Evolutionary conservation across 1,140 invertebrate genomes (phyloP).

Genomic region (Calosoma granatense): DNA sequence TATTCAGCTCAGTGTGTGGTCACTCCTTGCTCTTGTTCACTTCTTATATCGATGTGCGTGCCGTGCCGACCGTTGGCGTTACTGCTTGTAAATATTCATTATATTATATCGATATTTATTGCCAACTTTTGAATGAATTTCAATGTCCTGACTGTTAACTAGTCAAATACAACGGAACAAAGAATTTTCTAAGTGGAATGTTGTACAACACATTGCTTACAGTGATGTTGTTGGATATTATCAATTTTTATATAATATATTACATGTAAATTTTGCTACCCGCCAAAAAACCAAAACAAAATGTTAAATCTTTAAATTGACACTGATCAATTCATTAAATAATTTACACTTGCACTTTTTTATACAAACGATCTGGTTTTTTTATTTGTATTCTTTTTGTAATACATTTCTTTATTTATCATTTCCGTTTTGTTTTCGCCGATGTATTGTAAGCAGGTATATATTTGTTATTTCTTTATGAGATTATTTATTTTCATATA

Average conservation of each 20-base stretch:
- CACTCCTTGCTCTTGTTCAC: neutral
- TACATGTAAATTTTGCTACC: neutral
- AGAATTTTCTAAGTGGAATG: conserved; percentile 34
- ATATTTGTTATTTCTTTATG: neutral
- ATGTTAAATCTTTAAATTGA: too few species aligned
- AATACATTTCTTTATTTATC: neutral
- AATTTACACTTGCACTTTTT: neutral
- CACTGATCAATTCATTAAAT: neutral
- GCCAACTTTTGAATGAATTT: neutral
- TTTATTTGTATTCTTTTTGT: too few species aligned
- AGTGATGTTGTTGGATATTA: neutral
- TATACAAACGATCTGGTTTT: neutral
- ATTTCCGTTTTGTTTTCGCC: neutral
- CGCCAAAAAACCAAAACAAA: neutral
- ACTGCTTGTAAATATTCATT: conserved; percentile 19
- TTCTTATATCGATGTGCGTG: conserved; percentile 13
- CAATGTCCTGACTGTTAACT: neutral
- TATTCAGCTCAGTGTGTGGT: conserved; percentile 7
- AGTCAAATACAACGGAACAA: conserved; percentile 28
- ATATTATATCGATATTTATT: conserved; percentile 8
- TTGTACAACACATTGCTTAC: neutral
- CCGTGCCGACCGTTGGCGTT: conserved; percentile 25
- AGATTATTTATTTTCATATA: neutral
- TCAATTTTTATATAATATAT: neutral
- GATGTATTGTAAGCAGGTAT: neutral